phyloP scores from a whole-genome alignment of 2,797 vertebrate species.

The Vespertilio murinus region DNA sequence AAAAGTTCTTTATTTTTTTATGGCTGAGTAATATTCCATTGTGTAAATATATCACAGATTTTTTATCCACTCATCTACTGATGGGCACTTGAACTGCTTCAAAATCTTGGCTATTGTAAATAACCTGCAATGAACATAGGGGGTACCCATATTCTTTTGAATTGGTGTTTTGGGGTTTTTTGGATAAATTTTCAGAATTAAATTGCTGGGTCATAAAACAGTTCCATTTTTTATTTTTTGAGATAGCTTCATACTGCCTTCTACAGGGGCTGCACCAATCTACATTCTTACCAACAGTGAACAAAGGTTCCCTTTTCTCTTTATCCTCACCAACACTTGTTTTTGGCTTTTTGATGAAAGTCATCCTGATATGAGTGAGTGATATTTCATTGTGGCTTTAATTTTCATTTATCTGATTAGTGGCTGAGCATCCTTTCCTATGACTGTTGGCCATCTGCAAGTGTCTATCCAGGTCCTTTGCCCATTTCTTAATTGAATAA shows the following conservation, averaged over 20 bases:
- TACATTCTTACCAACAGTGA: not conserved
- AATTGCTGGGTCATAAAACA: not conserved
- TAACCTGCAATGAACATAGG: not conserved
- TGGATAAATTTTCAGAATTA: not conserved
- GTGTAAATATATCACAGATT: not conserved
- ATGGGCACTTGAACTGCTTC: not conserved
- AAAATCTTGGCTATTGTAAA: not conserved
- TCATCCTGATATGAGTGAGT: not conserved
- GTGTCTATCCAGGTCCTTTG: not conserved
- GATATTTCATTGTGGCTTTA: not conserved
- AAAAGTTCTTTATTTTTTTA: not conserved
- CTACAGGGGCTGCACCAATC: not conserved
- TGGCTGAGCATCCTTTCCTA: not conserved
- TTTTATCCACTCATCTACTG: not conserved
- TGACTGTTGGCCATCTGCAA: not conserved
- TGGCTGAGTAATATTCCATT: not conserved
- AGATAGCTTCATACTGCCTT: not conserved
- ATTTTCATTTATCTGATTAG: not conserved
- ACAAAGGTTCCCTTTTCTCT: not conserved
- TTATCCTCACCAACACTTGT: not conserved
- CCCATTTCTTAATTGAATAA: not conserved
- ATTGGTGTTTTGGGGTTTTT: not conserved
- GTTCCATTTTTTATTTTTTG: not conserved
- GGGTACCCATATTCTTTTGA: not conserved
- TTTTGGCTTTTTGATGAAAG: not conserved